phyloP scores from a whole-genome alignment of 2,113 vertebrate genomes.

The Cygnus atratus region DNA sequence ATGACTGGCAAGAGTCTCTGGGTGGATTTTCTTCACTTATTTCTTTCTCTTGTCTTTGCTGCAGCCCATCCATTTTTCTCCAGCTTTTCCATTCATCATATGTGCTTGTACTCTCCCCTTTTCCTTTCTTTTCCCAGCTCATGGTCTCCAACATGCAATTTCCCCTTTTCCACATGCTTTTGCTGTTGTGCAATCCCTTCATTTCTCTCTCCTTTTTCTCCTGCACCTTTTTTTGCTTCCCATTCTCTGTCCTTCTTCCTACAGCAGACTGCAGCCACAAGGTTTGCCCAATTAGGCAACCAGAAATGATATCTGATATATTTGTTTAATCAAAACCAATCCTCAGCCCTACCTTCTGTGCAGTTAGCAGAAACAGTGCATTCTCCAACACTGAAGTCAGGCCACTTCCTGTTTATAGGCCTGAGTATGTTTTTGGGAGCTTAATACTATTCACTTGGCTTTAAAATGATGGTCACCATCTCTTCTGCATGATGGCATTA shows the following conservation, averaged over 20 bases:
- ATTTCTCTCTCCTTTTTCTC: not conserved
- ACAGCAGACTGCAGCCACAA: not conserved
- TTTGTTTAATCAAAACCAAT: not conserved
- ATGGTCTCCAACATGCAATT: not conserved
- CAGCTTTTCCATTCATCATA: not conserved
- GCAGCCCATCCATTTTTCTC: not conserved
- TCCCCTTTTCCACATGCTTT: not conserved
- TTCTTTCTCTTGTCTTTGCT: constrained; percentile 25
- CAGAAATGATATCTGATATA: not conserved
- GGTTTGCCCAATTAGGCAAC: not conserved
- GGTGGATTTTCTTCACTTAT: constrained; percentile 17
- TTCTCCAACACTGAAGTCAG: not conserved
- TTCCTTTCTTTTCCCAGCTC: constrained; percentile 26
- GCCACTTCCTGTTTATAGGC: not conserved
- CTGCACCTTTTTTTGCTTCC: not conserved
- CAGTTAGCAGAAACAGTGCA: not conserved
- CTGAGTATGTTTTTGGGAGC: not conserved
- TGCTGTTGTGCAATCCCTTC: not conserved
- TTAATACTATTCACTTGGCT: not conserved
- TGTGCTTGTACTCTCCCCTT: not conserved
- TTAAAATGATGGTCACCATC: not conserved
- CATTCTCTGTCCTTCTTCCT: not conserved
- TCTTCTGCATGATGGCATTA: not conserved
- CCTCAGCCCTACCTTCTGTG: not conserved
- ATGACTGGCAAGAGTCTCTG: not conserved